Evolutionary conservation across 2,797 vertebrate species (phyloP).

Genomic region (Pachyuromys duprasi): DNA sequence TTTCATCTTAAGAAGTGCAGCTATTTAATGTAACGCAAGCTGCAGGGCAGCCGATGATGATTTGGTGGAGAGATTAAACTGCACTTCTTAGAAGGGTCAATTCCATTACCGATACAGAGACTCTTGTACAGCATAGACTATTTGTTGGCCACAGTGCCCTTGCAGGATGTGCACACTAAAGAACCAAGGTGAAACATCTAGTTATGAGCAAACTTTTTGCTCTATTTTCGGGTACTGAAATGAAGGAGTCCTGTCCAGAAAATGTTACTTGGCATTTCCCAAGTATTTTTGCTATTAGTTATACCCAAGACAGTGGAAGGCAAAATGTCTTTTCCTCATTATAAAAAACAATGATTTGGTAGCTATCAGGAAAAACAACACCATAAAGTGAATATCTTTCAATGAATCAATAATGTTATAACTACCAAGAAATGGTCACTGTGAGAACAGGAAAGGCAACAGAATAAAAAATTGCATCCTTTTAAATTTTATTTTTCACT

Average conservation of each 20-base stretch:
- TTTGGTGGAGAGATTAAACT: neutral
- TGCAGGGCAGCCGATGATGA: neutral
- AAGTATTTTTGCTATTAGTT: neutral
- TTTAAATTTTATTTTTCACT: neutral
- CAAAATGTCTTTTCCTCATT: neutral
- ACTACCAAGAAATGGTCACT: neutral
- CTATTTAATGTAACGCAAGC: neutral
- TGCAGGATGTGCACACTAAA: neutral
- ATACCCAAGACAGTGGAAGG: neutral
- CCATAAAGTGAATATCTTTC: neutral
- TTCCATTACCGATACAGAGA: neutral
- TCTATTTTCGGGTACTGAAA: neutral
- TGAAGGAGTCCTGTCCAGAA: neutral
- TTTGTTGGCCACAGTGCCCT: neutral
- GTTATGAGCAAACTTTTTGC: neutral
- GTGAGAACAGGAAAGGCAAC: neutral
- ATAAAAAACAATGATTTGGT: neutral
- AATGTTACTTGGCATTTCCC: neutral
- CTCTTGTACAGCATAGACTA: neutral
- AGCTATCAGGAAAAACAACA: neutral
- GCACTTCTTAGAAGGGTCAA: neutral
- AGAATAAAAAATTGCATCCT: neutral
- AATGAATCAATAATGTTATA: conserved; percentile 17
- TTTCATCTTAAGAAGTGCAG: neutral
- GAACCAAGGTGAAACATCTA: neutral